Base-by-base conservation (phyloP, 2,888 invertebrate genomes). In the Morpho achilles region DNA sequence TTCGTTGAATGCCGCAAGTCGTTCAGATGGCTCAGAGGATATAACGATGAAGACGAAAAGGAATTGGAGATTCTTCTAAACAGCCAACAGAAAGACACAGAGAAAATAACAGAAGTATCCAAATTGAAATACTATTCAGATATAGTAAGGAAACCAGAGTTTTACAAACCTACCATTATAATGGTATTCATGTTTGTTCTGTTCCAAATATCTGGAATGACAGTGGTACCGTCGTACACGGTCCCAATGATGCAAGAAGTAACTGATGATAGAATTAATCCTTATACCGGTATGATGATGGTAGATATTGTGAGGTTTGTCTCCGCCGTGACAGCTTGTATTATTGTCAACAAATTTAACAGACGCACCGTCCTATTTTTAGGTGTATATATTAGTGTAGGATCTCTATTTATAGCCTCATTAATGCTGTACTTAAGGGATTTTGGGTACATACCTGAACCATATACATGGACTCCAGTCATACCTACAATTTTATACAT, bases 141-240 rank as follows among this genome's bases (percentile, higher is more conserved):
- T 3, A 78, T 79, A 1, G 62, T 76, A 0, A 78, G 64, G 62
- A 87, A 85, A 62, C 91, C 91, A 0, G 91, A 91, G 70, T 94
- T 94, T 71, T 82, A 92, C 57, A 93, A 92, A 64, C 94, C 94
- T 0, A 87, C 94, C 7, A 63, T 91, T 3, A 92, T 94, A 43
- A 91, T 95, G 79, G 91, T 93, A 76, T 90, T 92, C 10, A 92
- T 94, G 79, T 94, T 95, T 71, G 84, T 93, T 0, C 90, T 93
- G 6, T 93, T 93, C 62, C 95, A 95, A 79, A 89, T 94, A 66
- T 93, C 94, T 3, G 95, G 95, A 0, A 92, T 94, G 72, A 94
- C 94, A 54, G 94, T 94, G 0, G 91, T 95, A 7, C 92, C 93
- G 0, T 94, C 94, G 0, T 95, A 95, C 68, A 93, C 94, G 0